Evolutionary conservation across 2,888 invertebrate species (phyloP).

Genomic region (Meloe dianella): DNA sequence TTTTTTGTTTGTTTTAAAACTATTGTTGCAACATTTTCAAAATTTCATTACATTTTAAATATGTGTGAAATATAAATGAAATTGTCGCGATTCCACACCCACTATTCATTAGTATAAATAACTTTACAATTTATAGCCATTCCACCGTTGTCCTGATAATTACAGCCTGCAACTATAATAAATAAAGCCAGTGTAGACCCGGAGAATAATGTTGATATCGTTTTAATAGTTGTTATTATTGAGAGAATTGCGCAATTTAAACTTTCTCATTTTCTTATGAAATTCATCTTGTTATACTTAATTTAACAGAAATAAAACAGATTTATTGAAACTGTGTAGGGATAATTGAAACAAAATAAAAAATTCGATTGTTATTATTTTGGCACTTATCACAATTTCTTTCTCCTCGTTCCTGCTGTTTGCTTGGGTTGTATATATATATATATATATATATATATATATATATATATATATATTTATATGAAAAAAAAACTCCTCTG

Average conservation of each 20-base stretch:
- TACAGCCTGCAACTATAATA: conserved; percentile 41
- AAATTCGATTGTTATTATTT: not conserved
- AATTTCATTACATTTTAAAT: conserved; percentile 5
- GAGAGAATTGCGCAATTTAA: conserved; percentile 41
- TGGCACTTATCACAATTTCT: not conserved
- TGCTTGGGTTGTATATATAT: not conserved
- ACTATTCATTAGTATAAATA: conserved; percentile 22
- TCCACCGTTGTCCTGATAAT: conserved; percentile 35
- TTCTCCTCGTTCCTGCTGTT: not conserved
- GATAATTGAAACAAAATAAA: no score
- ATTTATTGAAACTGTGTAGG: not conserved
- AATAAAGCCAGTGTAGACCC: conserved; percentile 42
- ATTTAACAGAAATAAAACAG: not conserved
- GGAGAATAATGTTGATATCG: conserved; percentile 36
- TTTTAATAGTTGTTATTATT: conserved; percentile 44
- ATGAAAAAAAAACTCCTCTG: not conserved
- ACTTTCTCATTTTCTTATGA: conserved; percentile 42
- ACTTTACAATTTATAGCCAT: conserved; percentile 23
- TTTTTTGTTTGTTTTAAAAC: not conserved
- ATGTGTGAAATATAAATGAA: conserved; percentile 15
- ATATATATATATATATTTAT: no score
- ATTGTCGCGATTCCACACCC: conserved; percentile 23
- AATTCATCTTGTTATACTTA: conserved; percentile 34
- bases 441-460: no score
- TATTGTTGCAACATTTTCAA: not conserved